A percentile compares a stretch with the other conserved stretches of the same genome.
Evolutionary conservation across 2,113 vertebrate species (phyloP).

Genomic region (Amphiprion ocellaris): DNA sequence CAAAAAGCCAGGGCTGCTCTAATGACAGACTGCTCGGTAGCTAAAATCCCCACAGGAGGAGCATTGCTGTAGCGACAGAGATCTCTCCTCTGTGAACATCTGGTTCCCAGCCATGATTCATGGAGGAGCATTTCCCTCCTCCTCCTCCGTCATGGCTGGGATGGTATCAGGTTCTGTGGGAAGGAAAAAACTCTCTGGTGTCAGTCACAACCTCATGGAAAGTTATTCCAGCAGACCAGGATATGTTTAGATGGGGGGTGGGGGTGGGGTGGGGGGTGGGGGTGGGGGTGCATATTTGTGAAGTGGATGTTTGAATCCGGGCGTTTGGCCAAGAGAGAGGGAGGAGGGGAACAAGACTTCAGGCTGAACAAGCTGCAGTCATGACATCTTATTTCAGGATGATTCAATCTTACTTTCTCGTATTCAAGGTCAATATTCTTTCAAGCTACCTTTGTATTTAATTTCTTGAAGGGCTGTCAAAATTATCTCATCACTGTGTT

Average conservation of each 20-base stretch:
- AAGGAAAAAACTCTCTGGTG: constrained; percentile 66
- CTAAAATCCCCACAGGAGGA: constrained; percentile 41
- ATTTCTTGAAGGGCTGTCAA: too few relatives aligned
- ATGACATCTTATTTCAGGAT: constrained; percentile 6
- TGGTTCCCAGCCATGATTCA: constrained; percentile 73
- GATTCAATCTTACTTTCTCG: neutral
- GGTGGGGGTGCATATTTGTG: constrained; percentile 36
- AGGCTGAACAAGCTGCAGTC: neutral
- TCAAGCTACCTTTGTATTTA: neutral
- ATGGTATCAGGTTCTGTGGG: constrained; percentile 65
- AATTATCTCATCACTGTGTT: too few relatives aligned
- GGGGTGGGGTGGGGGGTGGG: constrained; percentile 28
- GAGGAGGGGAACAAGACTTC: neutral
- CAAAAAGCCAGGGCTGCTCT: constrained; percentile 40
- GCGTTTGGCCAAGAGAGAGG: constrained; percentile 52
- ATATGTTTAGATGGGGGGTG: constrained; percentile 72
- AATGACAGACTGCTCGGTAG: constrained; percentile 67
- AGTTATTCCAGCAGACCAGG: constrained; percentile 68
- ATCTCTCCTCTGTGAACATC: constrained; percentile 65
- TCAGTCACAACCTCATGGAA: constrained; percentile 76
- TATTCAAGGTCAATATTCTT: neutral
- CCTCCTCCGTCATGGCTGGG: neutral
- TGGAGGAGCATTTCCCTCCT: constrained; percentile 19
- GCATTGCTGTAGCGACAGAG: constrained; percentile 11
- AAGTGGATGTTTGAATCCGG: constrained; percentile 67